Base-by-base conservation (phyloP, 2,113 vertebrate genomes). In the Chaenogobius annularis region DNA sequence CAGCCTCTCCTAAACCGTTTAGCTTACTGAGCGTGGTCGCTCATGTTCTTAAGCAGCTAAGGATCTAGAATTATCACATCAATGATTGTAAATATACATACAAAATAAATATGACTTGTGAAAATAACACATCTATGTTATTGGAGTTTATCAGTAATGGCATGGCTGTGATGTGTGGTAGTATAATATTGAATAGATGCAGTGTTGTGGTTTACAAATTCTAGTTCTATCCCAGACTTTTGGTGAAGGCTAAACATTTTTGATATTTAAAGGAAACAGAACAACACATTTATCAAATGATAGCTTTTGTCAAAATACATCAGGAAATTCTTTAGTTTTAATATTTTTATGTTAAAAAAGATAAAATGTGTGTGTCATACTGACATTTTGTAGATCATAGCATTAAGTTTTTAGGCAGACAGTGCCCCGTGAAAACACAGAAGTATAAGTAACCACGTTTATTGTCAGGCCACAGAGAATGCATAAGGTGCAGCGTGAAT, bases 21-120 rank as follows among this genome's bases (percentile, higher is more conserved):
- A 69, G 69, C 69, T 66, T 75, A 85, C 86, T 83, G 78, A 87
- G 86, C 74, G 78, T 65, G 72, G 66, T 75, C 65, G 50, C 78
- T 84, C 73, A 72, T 75, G 83, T 83, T 79, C 78, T 46, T 72
- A 69, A 73, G 77, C 40, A 8, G 2, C 56, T 68, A 13, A 69
- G 73, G 70, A 52, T 52, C 15, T 65, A 71, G 70, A 43, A 69
- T 58, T 78, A 73, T 75, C 56, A 66, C 68, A 70, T 59, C 22
- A 59, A 35, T 35, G 6, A 35, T 3, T 35, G 6, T 35, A 35
- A 35, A 35, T 6, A 35, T 6, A 35, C n/a, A n/a, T n/a, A n/a
- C n/a, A n/a, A n/a, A n/a, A n/a, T n/a, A n/a, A n/a, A n/a, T n/a
- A n/a, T n/a, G n/a, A n/a, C n/a, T n/a, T n/a, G n/a, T n/a, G n/a